Base-by-base conservation (phyloP, 2,797 vertebrate genomes). In the Tenualosa ilisha region DNA sequence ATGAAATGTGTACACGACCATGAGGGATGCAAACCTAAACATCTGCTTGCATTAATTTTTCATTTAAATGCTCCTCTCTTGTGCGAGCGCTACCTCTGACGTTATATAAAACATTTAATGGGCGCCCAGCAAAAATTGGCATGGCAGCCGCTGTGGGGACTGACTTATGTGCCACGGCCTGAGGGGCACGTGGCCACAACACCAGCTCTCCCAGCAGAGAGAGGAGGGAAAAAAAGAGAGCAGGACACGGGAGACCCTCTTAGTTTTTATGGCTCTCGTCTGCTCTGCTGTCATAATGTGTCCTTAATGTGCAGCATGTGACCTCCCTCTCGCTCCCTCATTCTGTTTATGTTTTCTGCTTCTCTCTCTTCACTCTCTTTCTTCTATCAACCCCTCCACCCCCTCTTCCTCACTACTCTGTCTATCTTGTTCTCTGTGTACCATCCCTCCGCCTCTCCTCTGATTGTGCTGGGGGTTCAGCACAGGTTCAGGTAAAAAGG, bases 11-110 rank as follows among this genome's bases (percentile, higher is more conserved):
- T 87, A 86, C 51, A 85, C 89, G 90, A 90, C 85, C 91, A 85
- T 87, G 87, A 85, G 81, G 86, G 89, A 92, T 89, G 90, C 90
- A 91, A 91, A 91, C 91, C 87, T 85, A 91, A 91, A 94, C 94
- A 94, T 94, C 93, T 94, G 94, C 91, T 84, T 15, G 83, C 85
- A 93, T 95, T 68, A 86, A 94, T 95, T 85, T 95, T 94, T 94
- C 86, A 94, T 93, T 84, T 89, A 83, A 89, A 90, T 85, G 90
- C 87, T 84, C 84, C 91, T 88, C 89, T 91, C 85, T 79, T 40
- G 65, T 40, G 65, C 17, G 65, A 84, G 89, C 72, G 72, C 17
- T 83, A 88, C 85, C 91, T 90, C 88, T 86, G 91, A 90, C 54
- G 85, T 85, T 82, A 85, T 82, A 86, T 90, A 59, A 89, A 93